Evolutionary conservation across 2,888 invertebrate genomes (phyloP), one percentile per base, ranked within the genome.

Genomic region (Apodemia mormo): DNA sequence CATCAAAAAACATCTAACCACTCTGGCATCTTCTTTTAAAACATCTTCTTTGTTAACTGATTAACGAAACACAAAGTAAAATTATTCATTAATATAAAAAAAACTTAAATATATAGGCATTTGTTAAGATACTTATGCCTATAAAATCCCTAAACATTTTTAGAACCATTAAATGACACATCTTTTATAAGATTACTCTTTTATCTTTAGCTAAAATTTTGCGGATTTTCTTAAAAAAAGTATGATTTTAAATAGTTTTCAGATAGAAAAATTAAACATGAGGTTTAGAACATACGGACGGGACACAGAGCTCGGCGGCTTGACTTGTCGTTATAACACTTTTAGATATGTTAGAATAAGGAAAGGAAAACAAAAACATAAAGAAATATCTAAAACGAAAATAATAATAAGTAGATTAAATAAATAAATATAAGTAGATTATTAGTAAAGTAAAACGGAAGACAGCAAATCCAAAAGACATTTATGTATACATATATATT

Each of bases 341-440:
- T 56, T 56, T 2, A n/a, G n/a, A 56, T 56, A 22, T n/a, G 9
- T 22, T 56, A 22, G 29, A 58, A 58, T 58, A 30, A 58, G 30
- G 12, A 8, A 58, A 58, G 29, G 30, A 58, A 9, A 58, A 58
- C 30, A 58, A 12, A 30, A 30, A 58, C 4, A 58, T 4, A 10
- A 30, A 12, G 30, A 58, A 5, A 58, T 37, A 37, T 29, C 33
- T 61, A 0, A 4, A 33, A 61, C 14, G 12, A 5, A 6, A 61
- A 61, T 33, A 61, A 61, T 33, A 61, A 33, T 58, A 58, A 58
- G 58, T 58, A 58, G 58, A 58, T 56, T 56, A 56, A 30, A 22
- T 22, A 22, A 22, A 22, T 22, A 61, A 61, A 14, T 61, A 14
- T 61, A 61, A 61, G 61, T 61, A 61, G 61, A 61, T 56, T 56